phyloP scores from a whole-genome alignment of 2,888 invertebrate genomes.

The Mylabris sibirica region DNA sequence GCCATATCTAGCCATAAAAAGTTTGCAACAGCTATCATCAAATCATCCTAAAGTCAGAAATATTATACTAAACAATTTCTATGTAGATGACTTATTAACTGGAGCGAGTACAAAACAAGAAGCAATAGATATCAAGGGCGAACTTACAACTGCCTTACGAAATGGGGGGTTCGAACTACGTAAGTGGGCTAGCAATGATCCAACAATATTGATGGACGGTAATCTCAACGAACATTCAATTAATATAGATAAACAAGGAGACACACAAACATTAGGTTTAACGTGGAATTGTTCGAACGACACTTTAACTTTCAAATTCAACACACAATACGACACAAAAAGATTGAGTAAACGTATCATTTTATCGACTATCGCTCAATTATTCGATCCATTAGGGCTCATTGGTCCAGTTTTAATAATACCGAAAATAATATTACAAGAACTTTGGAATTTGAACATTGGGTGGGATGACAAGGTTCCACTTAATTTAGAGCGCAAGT shows the following conservation, averaged over 20 bases:
- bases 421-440: conserved; percentile 28
- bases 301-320: conserved; percentile 18
- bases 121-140: not conserved
- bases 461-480: conserved; percentile 33
- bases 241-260: conserved; percentile 17
- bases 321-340: not conserved
- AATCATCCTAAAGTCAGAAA: conserved; percentile 8
- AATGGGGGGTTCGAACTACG: conserved; percentile 21
- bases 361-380: conserved; percentile 24
- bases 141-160: conserved; percentile 10
- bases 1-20: conserved; percentile 16
- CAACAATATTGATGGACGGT: not conserved
- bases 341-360: conserved; percentile 24
- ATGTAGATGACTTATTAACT: conserved; percentile 31
- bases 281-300: conserved; percentile 22
- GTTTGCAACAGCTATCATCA: conserved; percentile 14
- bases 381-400: conserved; percentile 31
- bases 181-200: conserved; percentile 19
- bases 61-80: conserved; percentile 24
- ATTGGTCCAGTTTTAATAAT: conserved; percentile 21
- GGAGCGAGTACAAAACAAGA: conserved; percentile 21
- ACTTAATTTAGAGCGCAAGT: conserved; percentile 20
- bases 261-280: conserved; percentile 21
- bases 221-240: conserved; percentile 18
- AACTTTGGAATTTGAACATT: conserved; percentile 28